Conservation (phyloP, 2,888 invertebrate genomes). For the Fragum sueziense region DNA sequence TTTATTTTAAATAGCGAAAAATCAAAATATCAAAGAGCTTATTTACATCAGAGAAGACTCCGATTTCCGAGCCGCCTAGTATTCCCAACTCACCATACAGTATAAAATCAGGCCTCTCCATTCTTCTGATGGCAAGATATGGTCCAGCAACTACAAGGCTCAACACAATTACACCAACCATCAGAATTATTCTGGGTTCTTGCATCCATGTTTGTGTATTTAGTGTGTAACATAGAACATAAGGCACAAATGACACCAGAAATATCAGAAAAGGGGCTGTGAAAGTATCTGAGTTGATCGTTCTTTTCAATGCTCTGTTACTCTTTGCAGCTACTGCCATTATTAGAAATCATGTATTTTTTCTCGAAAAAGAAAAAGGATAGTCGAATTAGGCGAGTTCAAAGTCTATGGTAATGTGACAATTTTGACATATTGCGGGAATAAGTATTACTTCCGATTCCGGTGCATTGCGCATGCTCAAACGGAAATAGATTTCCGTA, state of each 20-base stretch:
- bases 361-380: too few relatives aligned
- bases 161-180: constrained; percentile 40
- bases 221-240: constrained; percentile 37
- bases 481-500: neutral
- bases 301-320: neutral
- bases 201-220: constrained; percentile 56
- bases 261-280: constrained; percentile 35
- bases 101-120: constrained; percentile 50
- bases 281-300: neutral
- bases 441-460: neutral
- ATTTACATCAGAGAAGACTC: too few relatives aligned
- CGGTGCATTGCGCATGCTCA: neutral
- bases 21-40: too few relatives aligned
- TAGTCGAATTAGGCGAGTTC: too few relatives aligned
- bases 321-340: neutral
- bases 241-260: constrained; percentile 46
- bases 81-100: constrained; percentile 37
- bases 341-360: too few relatives aligned
- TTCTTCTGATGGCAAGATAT: constrained; percentile 24
- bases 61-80: too few relatives aligned
- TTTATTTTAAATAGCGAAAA: too few relatives aligned
- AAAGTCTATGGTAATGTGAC: neutral
- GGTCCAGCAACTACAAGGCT: constrained; percentile 30
- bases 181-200: constrained; percentile 33
- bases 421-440: neutral